A percentile compares a stretch with the other conserved stretches of the same genome.
Conservation (phyloP, 2,113 vertebrate genomes). For the Aix galericulata region DNA sequence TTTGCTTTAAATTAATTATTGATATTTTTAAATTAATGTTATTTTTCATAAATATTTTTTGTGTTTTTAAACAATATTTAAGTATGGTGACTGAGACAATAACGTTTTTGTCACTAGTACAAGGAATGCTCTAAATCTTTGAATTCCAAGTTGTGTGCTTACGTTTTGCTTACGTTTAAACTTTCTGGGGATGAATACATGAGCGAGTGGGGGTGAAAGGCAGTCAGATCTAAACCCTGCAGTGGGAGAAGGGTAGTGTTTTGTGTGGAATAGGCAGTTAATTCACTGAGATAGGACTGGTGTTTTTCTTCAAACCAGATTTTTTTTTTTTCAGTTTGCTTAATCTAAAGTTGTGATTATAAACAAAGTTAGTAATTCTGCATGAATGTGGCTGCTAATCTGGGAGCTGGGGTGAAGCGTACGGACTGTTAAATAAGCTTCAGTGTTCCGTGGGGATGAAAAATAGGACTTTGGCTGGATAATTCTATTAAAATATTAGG, state of each 20-base stretch:
- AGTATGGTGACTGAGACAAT: neutral
- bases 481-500: neutral
- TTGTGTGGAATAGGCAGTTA: neutral
- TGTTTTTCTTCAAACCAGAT: neutral
- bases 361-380: neutral
- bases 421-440: neutral
- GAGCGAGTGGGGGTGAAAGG: rapidly evolving
- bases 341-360: neutral
- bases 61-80: neutral
- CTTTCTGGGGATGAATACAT: neutral
- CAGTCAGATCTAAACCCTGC: neutral
- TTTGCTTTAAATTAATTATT: neutral
- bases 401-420: rapidly evolving
- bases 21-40: neutral
- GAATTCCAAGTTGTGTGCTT: neutral
- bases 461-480: neutral
- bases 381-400: neutral
- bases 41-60: neutral
- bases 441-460: neutral
- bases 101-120: neutral
- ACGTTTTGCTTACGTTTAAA: neutral
- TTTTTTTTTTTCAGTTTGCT: neutral
- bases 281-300: neutral
- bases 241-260: neutral
- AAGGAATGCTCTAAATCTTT: neutral